Conservation (phyloP, 30 jellyfish, hydroid and myxozoan species). For the Turritopsis dohrnii region DNA sequence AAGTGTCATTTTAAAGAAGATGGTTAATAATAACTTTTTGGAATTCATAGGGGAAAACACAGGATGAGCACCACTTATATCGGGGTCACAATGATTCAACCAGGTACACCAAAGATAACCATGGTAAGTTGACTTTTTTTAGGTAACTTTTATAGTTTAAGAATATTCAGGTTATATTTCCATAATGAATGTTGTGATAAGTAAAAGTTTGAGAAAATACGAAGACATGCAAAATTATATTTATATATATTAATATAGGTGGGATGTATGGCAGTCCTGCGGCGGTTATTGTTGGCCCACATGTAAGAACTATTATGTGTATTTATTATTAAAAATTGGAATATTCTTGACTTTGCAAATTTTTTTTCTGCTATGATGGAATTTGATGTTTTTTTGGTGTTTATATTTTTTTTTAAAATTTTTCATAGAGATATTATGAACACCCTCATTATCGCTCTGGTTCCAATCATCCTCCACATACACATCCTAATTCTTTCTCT, state of each 20-base stretch:
- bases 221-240: not conserved
- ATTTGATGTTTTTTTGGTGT: not conserved
- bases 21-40: not conserved
- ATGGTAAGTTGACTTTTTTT: conserved; percentile 24
- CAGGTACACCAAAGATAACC: conserved; percentile 24
- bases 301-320: conserved; percentile 39
- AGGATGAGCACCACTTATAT: conserved; percentile 18
- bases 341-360: too few species aligned
- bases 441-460: conserved; percentile 72
- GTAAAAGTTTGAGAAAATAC: not conserved
- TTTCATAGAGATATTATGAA: conserved; percentile 69
- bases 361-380: too few species aligned
- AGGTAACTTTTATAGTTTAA: too few species aligned
- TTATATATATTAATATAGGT: not conserved
- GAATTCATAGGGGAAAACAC: conserved; percentile 14
- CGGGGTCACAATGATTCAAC: conserved; percentile 10
- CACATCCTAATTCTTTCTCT: conserved; percentile 63
- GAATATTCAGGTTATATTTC: not conserved
- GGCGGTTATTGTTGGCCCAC: conserved; percentile 98
- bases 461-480: conserved; percentile 53
- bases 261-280: conserved; percentile 99
- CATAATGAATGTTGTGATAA: too few species aligned
- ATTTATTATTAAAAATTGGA: too few species aligned
- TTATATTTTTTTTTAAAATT: not conserved
- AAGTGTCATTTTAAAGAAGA: not conserved